Conservation (phyloP, 2,888 invertebrate genomes). For the Physocephala rufipes region DNA sequence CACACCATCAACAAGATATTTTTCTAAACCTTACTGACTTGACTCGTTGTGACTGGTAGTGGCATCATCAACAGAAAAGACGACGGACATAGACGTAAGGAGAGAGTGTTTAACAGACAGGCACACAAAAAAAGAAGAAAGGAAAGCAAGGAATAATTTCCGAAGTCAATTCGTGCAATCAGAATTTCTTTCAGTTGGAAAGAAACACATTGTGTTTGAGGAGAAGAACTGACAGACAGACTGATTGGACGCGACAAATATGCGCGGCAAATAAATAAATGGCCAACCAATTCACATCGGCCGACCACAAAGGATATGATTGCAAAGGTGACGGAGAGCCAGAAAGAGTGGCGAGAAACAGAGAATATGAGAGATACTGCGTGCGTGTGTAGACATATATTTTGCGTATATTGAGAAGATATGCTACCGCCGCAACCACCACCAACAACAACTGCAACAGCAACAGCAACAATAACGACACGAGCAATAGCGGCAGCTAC, state of each 20-base stretch:
- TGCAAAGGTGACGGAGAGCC: not conserved
- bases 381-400: not conserved
- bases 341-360: not conserved
- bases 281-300: not conserved
- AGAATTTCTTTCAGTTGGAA: not conserved
- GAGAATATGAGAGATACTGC: not conserved
- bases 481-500: not conserved
- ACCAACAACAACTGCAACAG: slow-evolving; percentile 14
- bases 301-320: not conserved
- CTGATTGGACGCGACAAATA: not conserved
- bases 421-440: no score
- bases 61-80: not conserved
- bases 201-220: not conserved
- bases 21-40: not conserved
- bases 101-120: slow-evolving; percentile 5
- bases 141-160: no score
- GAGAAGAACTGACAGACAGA: not conserved
- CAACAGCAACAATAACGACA: slow-evolving; percentile 18
- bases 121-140: no score
- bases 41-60: no score
- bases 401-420: slow-evolving; percentile 26
- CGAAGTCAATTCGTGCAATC: no score
- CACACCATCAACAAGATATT: not conserved
- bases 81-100: not conserved
- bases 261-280: not conserved